phyloP scores from a whole-genome alignment of 2,888 invertebrate genomes.

The Aspidiotus destructor region DNA sequence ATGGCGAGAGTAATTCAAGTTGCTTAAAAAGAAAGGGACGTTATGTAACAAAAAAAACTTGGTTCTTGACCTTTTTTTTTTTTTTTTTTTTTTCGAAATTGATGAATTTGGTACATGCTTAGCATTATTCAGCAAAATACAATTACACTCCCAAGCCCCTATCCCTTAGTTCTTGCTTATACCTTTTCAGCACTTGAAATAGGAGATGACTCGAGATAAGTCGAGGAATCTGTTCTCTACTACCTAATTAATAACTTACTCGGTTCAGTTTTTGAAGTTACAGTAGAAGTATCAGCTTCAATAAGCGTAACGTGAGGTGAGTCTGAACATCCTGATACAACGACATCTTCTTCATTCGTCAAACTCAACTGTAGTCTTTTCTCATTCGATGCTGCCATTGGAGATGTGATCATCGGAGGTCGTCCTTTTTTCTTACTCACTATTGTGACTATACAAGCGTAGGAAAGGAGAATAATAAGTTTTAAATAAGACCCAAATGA shows the following conservation, averaged over 20 bases:
- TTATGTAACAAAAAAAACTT: too few species aligned
- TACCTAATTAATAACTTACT: not conserved
- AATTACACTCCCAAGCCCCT: too few species aligned
- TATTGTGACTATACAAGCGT: not conserved
- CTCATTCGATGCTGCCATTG: constrained; percentile 14
- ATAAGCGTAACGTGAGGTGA: constrained; percentile 29
- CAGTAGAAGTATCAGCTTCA: constrained; percentile 31
- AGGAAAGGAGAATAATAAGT: not conserved
- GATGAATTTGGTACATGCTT: too few species aligned
- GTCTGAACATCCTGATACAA: not conserved
- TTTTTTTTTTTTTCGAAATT: too few species aligned
- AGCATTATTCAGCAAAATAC: too few species aligned
- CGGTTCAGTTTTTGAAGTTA: constrained; percentile 17
- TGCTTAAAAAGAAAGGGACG: too few species aligned
- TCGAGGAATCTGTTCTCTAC: too few species aligned
- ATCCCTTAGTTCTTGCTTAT: too few species aligned
- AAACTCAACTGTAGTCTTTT: constrained; percentile 9
- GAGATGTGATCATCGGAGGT: not conserved
- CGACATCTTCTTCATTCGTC: constrained; percentile 12
- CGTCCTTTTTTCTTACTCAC: constrained; percentile 18
- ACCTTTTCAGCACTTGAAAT: too few species aligned
- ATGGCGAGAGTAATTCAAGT: too few species aligned
- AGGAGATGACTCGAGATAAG: too few species aligned
- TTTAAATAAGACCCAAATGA: not conserved
- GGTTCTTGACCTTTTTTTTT: too few species aligned